Percentiles rank a stretch among this genome's conserved stretches.
Conservation (phyloP, 2,113 vertebrate species). For the Amblyornis subalaris region DNA sequence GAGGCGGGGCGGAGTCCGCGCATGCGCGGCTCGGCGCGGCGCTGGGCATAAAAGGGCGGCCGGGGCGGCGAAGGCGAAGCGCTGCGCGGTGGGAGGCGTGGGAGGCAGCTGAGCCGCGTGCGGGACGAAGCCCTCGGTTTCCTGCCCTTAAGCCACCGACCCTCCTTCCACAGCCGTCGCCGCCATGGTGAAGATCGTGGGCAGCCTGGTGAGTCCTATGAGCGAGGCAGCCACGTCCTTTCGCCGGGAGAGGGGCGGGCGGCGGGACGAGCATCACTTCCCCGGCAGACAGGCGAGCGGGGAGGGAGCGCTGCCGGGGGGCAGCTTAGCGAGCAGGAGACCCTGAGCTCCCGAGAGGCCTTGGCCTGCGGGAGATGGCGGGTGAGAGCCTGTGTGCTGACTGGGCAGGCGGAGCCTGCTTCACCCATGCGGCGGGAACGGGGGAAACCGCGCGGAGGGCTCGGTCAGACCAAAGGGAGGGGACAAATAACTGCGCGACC, state of each 20-base stretch:
- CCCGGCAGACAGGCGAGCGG: accelerated
- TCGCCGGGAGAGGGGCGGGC: neutral
- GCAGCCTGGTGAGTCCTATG: conserved; percentile 42
- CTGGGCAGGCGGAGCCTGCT: neutral
- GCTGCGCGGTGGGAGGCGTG: neutral
- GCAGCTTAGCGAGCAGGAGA: accelerated
- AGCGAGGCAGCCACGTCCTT: neutral
- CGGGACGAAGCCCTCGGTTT: neutral
- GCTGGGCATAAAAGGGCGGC: neutral
- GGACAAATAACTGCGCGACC: no score
- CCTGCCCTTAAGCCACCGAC: neutral
- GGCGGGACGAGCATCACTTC: neutral
- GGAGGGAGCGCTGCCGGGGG: no score
- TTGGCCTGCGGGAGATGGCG: neutral
- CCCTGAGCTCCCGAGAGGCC: neutral
- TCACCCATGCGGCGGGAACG: neutral
- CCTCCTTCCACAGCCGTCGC: neutral
- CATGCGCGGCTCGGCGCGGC: neutral
- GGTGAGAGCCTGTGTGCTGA: neutral
- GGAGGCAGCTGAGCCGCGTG: accelerated
- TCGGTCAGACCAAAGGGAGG: accelerated
- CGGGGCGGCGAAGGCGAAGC: no score
- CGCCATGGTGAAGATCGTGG: conserved; percentile 66
- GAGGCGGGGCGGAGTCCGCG: accelerated
- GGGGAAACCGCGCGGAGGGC: neutral